Evolutionary conservation across 2,797 vertebrate genomes (phyloP).

Genomic region (Arrhamphus sclerolepis): DNA sequence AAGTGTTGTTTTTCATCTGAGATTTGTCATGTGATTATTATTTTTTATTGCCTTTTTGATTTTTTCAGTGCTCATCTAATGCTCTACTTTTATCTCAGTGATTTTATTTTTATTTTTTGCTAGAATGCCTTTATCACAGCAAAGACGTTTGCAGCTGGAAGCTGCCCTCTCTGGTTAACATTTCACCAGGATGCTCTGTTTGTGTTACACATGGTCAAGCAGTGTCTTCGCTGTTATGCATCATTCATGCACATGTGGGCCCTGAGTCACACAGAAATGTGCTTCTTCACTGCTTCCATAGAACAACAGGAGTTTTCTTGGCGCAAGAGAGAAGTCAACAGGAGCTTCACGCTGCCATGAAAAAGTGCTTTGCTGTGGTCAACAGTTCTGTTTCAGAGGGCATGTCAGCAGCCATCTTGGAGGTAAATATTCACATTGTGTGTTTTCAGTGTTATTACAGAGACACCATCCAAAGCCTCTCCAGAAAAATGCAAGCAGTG

Average conservation of each 20-base stretch:
- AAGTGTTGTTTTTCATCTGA: too few species aligned
- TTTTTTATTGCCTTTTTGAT: too few species aligned
- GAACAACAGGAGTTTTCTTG: constrained; percentile 86
- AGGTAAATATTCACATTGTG: constrained; percentile 80
- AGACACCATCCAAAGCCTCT: constrained; percentile 4
- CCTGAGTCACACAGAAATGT: constrained; percentile 62
- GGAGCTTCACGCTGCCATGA: constrained; percentile 88
- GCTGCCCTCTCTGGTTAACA: constrained; percentile 54
- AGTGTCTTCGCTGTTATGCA: constrained; percentile 64
- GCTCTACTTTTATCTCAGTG: constrained; percentile 28
- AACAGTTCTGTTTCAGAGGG: constrained; percentile 96
- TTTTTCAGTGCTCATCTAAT: constrained; percentile 9
- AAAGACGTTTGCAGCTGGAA: constrained; percentile 35
- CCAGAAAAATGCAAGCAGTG: not conserved
- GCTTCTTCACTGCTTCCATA: constrained; percentile 66
- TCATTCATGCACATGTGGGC: constrained; percentile 67
- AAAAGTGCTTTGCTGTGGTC: constrained; percentile 85
- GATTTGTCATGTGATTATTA: too few species aligned
- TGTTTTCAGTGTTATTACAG: not conserved
- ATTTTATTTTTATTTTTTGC: constrained; percentile 40
- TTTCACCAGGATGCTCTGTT: constrained; percentile 50
- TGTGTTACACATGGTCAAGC: constrained; percentile 39
- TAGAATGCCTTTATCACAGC: constrained; percentile 33
- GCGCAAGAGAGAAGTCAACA: constrained; percentile 84
- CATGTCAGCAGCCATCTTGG: constrained; percentile 95